A percentile compares a stretch with the other conserved stretches of the same genome.
Conservation (phyloP, 2,113 vertebrate species). For the Oplegnathus fasciatus region DNA sequence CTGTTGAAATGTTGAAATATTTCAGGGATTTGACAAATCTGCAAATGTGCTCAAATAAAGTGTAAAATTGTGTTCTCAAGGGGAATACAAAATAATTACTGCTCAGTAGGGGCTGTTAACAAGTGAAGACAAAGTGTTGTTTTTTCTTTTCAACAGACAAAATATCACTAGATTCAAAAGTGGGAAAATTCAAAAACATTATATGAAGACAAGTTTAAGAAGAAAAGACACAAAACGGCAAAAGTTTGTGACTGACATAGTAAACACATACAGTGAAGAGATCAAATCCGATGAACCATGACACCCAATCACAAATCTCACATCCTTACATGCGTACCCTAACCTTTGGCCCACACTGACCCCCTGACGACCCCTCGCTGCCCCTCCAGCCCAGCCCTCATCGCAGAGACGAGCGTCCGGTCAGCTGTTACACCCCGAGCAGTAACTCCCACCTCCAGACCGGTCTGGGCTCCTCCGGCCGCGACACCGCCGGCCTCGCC, state of each 20-base stretch:
- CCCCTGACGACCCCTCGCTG: slow-evolving; percentile 14
- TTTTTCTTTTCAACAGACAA: no score
- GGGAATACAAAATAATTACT: no score
- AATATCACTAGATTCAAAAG: no score
- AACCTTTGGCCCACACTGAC: not conserved
- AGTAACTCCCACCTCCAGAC: slow-evolving; percentile 87
- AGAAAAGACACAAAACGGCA: not conserved
- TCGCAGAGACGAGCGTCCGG: slow-evolving; percentile 94
- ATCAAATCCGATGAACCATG: not conserved
- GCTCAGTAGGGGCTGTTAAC: no score
- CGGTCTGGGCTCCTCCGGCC: slow-evolving; percentile 78
- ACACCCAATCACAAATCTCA: not conserved
- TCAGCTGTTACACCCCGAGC: slow-evolving; percentile 95
- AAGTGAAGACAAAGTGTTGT: no score
- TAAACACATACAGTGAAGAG: not conserved
- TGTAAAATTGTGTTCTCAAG: no score
- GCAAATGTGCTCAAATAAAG: no score
- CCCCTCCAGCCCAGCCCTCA: slow-evolving; percentile 93
- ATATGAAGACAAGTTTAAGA: not conserved
- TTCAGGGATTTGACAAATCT: no score
- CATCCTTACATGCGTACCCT: no score
- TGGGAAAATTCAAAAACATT: no score
- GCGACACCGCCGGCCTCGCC: slow-evolving; percentile 83
- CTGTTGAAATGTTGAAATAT: no score
- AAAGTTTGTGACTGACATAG: not conserved